Percentiles rank a stretch among this genome's conserved stretches.
phyloP scores from a whole-genome alignment of 2,113 vertebrate species.

The Amia ocellicauda region DNA sequence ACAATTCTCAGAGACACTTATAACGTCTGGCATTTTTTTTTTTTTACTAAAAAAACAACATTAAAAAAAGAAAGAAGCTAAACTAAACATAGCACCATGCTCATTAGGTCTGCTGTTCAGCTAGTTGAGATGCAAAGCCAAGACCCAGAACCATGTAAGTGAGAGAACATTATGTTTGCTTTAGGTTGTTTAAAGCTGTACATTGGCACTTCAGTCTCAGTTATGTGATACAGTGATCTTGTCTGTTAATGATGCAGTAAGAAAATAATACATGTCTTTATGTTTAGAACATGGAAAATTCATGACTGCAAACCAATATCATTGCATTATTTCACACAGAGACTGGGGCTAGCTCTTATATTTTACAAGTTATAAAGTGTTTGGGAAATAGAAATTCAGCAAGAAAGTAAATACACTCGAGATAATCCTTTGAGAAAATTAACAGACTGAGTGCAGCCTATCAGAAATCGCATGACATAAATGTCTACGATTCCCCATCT shows the following conservation, averaged over 20 bases:
- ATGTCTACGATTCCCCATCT: slow-evolving; percentile 43
- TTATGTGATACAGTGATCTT: too few relatives aligned
- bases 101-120: background rate
- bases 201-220: background rate
- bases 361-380: too few relatives aligned
- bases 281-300: too few relatives aligned
- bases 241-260: too few relatives aligned
- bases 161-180: background rate
- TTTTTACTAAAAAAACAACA: too few relatives aligned
- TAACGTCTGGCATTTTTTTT: background rate
- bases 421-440: too few relatives aligned
- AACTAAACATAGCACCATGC: background rate
- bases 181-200: background rate
- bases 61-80: background rate
- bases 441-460: slow-evolving; percentile 49
- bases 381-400: too few relatives aligned
- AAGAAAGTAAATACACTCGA: too few relatives aligned
- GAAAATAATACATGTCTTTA: too few relatives aligned
- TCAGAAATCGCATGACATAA: slow-evolving; percentile 50
- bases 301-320: too few relatives aligned
- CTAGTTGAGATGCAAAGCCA: background rate
- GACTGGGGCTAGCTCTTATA: too few relatives aligned
- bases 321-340: too few relatives aligned
- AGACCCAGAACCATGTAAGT: background rate
- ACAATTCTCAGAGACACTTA: background rate